phyloP scores from a whole-genome alignment of 2,888 invertebrate species.

The Scaptodrosophila latifasciaeformis region DNA sequence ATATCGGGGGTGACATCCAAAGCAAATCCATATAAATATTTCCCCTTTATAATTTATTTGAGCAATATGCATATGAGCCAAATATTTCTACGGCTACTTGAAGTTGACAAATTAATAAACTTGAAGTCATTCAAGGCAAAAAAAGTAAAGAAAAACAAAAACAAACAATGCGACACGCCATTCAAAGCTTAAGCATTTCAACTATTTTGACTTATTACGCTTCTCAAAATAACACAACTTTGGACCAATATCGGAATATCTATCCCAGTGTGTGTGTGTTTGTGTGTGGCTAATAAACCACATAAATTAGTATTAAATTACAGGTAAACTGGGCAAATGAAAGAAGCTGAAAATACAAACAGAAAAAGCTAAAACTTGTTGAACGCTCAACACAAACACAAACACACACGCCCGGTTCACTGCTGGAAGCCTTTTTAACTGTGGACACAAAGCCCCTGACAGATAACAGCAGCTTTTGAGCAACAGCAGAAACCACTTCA shows the following conservation, averaged over 20 bases:
- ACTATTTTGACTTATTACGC: conserved; percentile 28
- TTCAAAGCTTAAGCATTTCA: conserved; percentile 36
- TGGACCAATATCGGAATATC: conserved; percentile 19
- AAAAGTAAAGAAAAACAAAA: conserved; percentile 21
- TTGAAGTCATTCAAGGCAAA: too few species aligned
- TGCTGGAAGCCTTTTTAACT: conserved; percentile 48
- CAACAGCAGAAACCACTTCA: neutral
- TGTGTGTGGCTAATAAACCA: too few species aligned
- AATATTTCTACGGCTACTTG: too few species aligned
- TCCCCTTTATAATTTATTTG: too few species aligned
- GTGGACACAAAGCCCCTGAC: conserved; percentile 37
- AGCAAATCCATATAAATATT: too few species aligned
- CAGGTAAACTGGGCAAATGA: conserved; percentile 22
- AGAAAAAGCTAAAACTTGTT: conserved; percentile 44
- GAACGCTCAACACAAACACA: conserved; percentile 30
- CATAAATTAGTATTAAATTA: conserved; percentile 70
- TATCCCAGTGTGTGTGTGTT: too few species aligned
- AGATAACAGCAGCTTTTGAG: conserved; percentile 45
- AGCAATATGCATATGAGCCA: too few species aligned
- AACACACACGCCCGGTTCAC: conserved; percentile 15
- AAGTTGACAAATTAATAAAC: conserved; percentile 64
- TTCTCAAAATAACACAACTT: conserved; percentile 20
- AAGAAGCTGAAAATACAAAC: conserved; percentile 4
- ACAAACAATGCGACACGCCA: conserved; percentile 40
- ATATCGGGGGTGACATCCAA: too few species aligned